Evolutionary conservation across 2,888 invertebrate genomes (phyloP), one percentile per base, ranked within the genome.

Genomic region (Idaea dimidiata): DNA sequence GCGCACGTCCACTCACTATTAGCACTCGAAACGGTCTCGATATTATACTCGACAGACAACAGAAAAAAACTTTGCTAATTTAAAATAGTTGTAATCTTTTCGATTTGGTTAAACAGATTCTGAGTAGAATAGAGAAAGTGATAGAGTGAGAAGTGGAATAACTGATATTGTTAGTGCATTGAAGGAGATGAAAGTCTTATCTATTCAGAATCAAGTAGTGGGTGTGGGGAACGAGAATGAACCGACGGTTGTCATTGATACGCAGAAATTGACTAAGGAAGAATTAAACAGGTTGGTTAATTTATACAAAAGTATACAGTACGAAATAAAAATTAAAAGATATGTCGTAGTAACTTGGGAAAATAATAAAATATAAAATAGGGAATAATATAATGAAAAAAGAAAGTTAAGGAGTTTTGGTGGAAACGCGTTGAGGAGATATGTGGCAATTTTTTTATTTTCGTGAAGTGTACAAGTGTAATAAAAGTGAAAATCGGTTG

Each of bases 161-260:
- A 59, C 31, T 58, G n/a, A 59, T 57, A 61, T 59, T 59, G 59
- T 24, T 63, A 66, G 66, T 67, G 65, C 62, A 60, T 56, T 64
- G 60, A 68, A 65, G 73, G 77, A 74, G 68, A 92, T 92, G 91
- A 92, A 92, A 84, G 91, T 92, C 73, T 72, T 92, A 63, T 82
- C 84, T 17, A 88, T 82, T 63, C 82, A 81, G 70, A 87, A 90
- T 66, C 87, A 89, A 71, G 88, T 90, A 63, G 81, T 81, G 54
- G 81, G 80, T 79, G 89, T 89, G 62, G 87, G 85, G 17, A 80
- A 80, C 59, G 86, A 80, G 24, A 88, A 87, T 66, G 89, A 90
- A 66, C 88, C 91, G 2, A 82, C 84, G 14, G 88, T 90, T 59
- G 85, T 82, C 58, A 79, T 79, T 57, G 83, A 82, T 57, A 70